A percentile compares a stretch with the other conserved stretches of the same genome.
These are phyloP conservation scores for Tricholaema leucomelas DNA, from an alignment of 2,113 vertebrate species.

Conservation along the genomic window DNA sequence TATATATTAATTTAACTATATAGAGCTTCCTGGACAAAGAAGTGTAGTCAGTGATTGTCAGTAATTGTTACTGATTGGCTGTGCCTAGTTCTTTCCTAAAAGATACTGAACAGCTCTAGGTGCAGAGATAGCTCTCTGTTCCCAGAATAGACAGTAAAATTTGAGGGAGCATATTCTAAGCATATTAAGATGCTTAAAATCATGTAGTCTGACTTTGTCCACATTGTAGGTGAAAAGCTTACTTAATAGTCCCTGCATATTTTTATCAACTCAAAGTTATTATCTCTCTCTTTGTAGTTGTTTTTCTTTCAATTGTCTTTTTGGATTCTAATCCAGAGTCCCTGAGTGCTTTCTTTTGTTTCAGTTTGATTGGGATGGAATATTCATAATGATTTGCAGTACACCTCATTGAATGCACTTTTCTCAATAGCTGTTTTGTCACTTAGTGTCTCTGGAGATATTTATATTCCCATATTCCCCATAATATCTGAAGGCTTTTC, in stretches of 20 bases:
- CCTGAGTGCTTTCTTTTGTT: background rate
- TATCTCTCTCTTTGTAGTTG: background rate
- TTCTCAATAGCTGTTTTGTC: background rate
- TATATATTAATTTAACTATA: background rate
- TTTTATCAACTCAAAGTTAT: background rate
- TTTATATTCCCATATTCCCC: background rate
- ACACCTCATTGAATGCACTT: background rate
- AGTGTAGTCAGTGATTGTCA: background rate
- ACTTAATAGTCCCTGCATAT: background rate
- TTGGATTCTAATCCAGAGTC: slow-evolving; percentile 2
- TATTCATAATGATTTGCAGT: slow-evolving; percentile 35
- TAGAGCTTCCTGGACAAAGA: background rate
- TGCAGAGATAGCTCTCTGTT: background rate
- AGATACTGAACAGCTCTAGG: background rate
- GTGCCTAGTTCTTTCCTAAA: background rate
- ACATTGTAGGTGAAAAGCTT: background rate
- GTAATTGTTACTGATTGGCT: background rate
- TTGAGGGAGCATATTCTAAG: background rate
- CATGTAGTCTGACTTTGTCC: background rate
- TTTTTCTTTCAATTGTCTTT: background rate
- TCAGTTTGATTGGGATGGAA: slow-evolving; percentile 8
- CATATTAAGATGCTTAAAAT: background rate
- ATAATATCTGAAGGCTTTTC: background rate
- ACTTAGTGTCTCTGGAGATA: background rate
- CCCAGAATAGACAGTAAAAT: background rate